A percentile compares a stretch with the other conserved stretches of the same genome.
Evolutionary conservation across 2,797 vertebrate species (phyloP).

Genomic region (Lophius americanus): DNA sequence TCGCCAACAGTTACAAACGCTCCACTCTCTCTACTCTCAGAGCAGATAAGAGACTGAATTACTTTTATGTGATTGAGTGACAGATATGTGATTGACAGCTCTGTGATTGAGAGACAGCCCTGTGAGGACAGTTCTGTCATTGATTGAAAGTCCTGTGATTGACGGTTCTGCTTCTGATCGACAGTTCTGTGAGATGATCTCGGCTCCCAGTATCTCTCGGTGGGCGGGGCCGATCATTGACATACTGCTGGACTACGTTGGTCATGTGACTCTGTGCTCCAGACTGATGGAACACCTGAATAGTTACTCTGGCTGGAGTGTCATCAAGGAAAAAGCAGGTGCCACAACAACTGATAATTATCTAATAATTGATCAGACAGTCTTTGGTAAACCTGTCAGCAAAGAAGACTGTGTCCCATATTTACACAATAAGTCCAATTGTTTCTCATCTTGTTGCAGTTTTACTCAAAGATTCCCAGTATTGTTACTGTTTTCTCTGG

Average conservation of each 20-base stretch:
- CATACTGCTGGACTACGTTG: conserved; percentile 93
- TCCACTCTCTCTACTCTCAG: neutral
- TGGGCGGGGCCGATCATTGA: conserved; percentile 96
- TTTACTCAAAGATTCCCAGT: neutral
- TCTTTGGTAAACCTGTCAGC: neutral
- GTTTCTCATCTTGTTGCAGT: too few species aligned
- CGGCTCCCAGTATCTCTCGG: conserved; percentile 83
- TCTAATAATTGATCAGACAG: neutral
- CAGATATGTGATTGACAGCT: neutral
- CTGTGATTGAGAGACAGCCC: neutral
- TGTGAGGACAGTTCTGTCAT: neutral
- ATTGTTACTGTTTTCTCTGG: neutral
- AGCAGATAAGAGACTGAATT: too few species aligned
- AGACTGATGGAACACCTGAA: conserved; percentile 91
- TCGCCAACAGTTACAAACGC: neutral
- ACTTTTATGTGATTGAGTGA: neutral
- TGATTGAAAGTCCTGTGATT: neutral
- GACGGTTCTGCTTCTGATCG: conserved; percentile 7
- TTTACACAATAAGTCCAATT: too few species aligned
- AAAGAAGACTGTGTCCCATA: neutral
- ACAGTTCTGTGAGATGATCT: conserved; percentile 96
- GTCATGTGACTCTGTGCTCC: conserved; percentile 91
- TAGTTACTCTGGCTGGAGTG: conserved; percentile 89
- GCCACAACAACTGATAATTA: conserved; percentile 15
- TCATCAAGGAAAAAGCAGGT: conserved; percentile 93